Conservation (phyloP, 2,888 invertebrate genomes). For the Hecatera dysodea region DNA sequence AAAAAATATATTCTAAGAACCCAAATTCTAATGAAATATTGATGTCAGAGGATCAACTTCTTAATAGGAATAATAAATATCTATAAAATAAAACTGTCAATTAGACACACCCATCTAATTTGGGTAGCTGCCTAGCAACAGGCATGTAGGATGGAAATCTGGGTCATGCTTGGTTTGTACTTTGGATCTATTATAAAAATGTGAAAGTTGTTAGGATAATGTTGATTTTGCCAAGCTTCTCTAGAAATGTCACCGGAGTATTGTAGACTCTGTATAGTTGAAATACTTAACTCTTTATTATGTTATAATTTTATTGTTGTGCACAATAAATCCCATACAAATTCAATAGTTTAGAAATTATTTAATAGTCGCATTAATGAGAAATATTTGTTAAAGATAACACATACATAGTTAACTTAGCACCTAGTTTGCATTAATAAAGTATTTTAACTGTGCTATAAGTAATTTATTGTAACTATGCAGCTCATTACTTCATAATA, state of each 20-base stretch:
- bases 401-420: too few species aligned
- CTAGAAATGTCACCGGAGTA: too few species aligned
- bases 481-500: not conserved
- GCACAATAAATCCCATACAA: too few species aligned
- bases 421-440: too few species aligned
- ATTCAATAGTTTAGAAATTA: too few species aligned
- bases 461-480: not conserved
- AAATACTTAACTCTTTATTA: too few species aligned
- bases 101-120: slow-evolving; percentile 23
- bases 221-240: not conserved
- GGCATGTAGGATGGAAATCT: slow-evolving; percentile 3
- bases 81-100: not conserved
- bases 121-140: slow-evolving; percentile 13
- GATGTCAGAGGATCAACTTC: slow-evolving; percentile 11
- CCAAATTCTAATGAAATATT: not conserved
- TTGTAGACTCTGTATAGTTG: too few species aligned
- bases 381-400: too few species aligned
- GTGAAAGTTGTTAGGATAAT: slow-evolving; percentile 11
- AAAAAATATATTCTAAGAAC: not conserved
- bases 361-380: too few species aligned
- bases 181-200: slow-evolving; percentile 24
- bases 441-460: too few species aligned
- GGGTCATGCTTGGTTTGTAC: slow-evolving; percentile 22
- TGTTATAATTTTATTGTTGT: too few species aligned
- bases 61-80: not conserved